Evolutionary conservation across 1,140 invertebrate genomes (phyloP).

Genomic region (Cydia amplana): DNA sequence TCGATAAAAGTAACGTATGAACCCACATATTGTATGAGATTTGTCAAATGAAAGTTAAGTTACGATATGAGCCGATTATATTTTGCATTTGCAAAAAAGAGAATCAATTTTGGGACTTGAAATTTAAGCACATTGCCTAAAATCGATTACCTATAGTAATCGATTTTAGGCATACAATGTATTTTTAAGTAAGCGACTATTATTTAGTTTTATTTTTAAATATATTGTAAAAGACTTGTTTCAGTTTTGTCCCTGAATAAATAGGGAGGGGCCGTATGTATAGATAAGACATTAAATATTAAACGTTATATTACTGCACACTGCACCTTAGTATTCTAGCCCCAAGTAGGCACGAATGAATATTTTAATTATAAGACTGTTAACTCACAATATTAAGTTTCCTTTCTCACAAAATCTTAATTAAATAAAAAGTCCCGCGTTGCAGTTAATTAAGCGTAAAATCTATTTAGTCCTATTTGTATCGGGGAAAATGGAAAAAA

Average conservation of each 20-base stretch:
- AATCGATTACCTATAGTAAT: too few species aligned
- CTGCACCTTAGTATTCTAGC: too few species aligned
- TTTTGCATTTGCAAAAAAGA: conserved; percentile 4
- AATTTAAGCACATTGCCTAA: conserved; percentile 2
- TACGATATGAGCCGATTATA: conserved; percentile 11
- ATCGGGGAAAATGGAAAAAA: conserved; percentile 42
- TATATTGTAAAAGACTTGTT: too few species aligned
- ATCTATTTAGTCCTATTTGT: conserved; percentile 36
- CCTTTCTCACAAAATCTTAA: background rate
- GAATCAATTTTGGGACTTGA: background rate
- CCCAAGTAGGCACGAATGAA: too few species aligned
- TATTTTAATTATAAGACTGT: background rate
- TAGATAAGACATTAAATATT: too few species aligned
- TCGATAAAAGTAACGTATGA: conserved; percentile 50
- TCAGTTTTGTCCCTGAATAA: too few species aligned
- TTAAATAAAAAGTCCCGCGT: conserved; percentile 12
- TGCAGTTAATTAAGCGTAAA: conserved; percentile 33
- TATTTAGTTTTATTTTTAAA: too few species aligned
- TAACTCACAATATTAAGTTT: background rate
- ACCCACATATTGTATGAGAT: conserved; percentile 36
- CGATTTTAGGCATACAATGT: too few species aligned
- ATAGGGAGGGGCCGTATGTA: too few species aligned
- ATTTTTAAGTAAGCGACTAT: too few species aligned
- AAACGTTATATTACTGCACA: too few species aligned
- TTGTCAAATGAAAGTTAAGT: conserved; percentile 22